A percentile compares a stretch with the other conserved stretches of the same genome.
These are phyloP conservation scores for Manis javanica DNA, from an alignment of 2,797 vertebrate species.

Conservation along the genomic window DNA sequence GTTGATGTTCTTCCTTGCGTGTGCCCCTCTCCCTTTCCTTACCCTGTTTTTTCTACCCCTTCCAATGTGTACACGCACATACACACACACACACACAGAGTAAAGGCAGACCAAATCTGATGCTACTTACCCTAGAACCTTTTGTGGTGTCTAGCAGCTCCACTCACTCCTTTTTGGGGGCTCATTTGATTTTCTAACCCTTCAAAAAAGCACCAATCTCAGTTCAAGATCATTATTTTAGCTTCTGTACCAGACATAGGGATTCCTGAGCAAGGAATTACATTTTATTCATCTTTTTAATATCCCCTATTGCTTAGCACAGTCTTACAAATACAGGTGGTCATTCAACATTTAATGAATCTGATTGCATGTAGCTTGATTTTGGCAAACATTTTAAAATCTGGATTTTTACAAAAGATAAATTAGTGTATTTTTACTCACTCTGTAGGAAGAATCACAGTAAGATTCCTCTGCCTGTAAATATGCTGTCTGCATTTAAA, in stretches of 20 bases:
- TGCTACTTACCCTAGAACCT: neutral
- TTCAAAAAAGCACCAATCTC: neutral
- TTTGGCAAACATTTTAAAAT: conserved; percentile 45
- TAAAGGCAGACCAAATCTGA: neutral
- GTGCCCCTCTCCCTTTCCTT: neutral
- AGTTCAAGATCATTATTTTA: neutral
- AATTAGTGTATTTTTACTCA: neutral
- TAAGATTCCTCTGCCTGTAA: neutral
- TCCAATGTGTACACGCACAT: neutral
- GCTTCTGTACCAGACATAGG: neutral
- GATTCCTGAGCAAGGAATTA: neutral
- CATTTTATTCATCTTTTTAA: neutral
- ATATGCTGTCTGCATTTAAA: neutral
- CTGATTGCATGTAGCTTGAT: neutral
- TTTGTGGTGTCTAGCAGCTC: neutral
- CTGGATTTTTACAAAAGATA: conserved; percentile 6
- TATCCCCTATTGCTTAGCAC: neutral
- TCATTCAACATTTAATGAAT: neutral
- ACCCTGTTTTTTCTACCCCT: neutral
- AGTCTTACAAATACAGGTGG: neutral
- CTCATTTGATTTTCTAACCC: neutral
- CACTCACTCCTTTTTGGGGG: neutral
- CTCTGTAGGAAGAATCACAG: neutral
- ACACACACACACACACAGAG: neutral
- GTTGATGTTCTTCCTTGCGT: neutral